Percentiles rank a stretch among this genome's conserved stretches.
These are phyloP conservation scores for Lasioglossum lativentre DNA, from an alignment of 2,888 invertebrate species.

Conservation along the genomic window DNA sequence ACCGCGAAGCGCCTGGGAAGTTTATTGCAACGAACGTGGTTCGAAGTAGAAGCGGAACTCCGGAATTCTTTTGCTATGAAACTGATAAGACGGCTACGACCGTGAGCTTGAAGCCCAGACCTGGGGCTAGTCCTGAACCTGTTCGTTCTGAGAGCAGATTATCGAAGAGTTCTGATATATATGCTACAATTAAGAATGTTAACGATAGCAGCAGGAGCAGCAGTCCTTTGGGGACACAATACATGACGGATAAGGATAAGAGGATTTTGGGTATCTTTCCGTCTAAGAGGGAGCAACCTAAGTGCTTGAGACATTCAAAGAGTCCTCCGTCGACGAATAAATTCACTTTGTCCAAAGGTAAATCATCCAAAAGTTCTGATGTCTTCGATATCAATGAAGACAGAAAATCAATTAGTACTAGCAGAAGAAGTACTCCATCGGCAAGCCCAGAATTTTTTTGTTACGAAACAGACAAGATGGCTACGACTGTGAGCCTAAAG, in stretches of 20 bases:
- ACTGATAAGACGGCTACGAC: slow-evolving; percentile 34
- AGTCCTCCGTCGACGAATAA: neutral
- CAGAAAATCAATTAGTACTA: neutral
- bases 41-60: slow-evolving; percentile 7
- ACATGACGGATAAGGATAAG: neutral
- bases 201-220: neutral
- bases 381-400: neutral
- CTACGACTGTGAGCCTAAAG: slow-evolving; percentile 23
- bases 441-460: slow-evolving; percentile 29
- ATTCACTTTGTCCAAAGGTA: neutral
- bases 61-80: slow-evolving; percentile 34
- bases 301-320: neutral
- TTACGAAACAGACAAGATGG: slow-evolving; percentile 32
- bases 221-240: neutral
- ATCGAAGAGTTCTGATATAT: neutral
- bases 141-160: neutral
- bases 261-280: neutral
- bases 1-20: neutral
- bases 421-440: neutral
- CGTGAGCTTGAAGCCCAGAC: slow-evolving; percentile 5
- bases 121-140: neutral
- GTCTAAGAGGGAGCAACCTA: neutral
- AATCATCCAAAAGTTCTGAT: neutral
- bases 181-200: neutral
- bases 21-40: neutral